phyloP scores from a whole-genome alignment of 2,113 vertebrate genomes.

The Zootoca vivipara region DNA sequence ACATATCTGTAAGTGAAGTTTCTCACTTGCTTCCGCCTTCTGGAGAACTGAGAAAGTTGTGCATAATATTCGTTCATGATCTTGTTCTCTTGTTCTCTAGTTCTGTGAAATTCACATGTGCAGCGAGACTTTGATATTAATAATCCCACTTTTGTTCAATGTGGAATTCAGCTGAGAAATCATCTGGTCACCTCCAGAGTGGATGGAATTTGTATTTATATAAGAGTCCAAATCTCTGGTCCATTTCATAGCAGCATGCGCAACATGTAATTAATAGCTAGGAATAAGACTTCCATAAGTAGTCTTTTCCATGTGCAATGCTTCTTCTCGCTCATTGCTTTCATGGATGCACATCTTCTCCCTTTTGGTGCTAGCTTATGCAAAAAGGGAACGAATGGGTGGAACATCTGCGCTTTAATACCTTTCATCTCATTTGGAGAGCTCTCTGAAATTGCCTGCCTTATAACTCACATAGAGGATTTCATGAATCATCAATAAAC shows the following conservation, averaged over 20 bases:
- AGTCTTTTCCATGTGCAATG: fast-evolving
- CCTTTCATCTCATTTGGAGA: constrained; percentile 29
- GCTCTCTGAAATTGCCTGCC: neutral
- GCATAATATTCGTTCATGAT: neutral
- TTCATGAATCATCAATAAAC: constrained; percentile 38
- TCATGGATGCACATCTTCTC: neutral
- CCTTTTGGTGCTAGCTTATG: neutral
- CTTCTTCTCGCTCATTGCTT: neutral
- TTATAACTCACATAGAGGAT: constrained; percentile 31
- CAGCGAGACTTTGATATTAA: neutral
- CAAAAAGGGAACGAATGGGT: neutral
- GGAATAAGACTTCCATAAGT: neutral
- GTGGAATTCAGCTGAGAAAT: neutral
- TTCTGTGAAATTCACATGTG: neutral
- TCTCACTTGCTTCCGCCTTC: neutral
- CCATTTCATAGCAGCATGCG: neutral
- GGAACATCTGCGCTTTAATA: constrained; percentile 13
- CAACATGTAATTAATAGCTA: neutral
- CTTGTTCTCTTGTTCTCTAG: neutral
- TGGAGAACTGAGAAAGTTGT: neutral
- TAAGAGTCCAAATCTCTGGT: fast-evolving
- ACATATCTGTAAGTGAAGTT: neutral
- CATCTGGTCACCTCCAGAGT: neutral
- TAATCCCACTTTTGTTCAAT: neutral
- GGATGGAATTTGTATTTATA: neutral